Evolutionary conservation across 2,888 invertebrate species (phyloP).

Genomic region (Mactromeris polynyma): DNA sequence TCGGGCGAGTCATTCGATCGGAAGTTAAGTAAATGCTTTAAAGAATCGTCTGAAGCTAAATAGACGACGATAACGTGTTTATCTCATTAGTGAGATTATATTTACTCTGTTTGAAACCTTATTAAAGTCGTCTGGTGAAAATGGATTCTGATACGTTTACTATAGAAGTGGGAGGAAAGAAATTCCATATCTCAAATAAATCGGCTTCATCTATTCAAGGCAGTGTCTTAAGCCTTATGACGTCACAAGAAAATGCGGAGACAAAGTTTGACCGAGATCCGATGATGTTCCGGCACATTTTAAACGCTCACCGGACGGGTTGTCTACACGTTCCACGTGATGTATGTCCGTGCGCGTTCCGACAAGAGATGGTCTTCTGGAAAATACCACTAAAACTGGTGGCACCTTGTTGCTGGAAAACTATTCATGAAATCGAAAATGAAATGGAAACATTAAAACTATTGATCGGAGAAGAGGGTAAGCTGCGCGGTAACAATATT

Average conservation of each 20-base stretch:
- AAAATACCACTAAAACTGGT: conserved; percentile 13
- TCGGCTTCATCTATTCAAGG: neutral
- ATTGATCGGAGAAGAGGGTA: neutral
- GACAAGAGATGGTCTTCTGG: conserved; percentile 28
- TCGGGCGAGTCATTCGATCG: no score
- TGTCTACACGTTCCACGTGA: conserved; percentile 21
- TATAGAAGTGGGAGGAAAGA: neutral
- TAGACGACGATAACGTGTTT: no score
- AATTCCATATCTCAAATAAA: neutral
- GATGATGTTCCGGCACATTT: conserved; percentile 17
- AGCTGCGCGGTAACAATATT: neutral
- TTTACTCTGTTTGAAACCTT: no score
- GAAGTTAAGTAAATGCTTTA: no score
- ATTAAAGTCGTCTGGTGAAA: neutral
- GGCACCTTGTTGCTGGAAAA: conserved; percentile 36
- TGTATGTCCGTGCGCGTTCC: conserved; percentile 31
- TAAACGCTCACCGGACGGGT: conserved; percentile 18
- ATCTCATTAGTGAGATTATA: no score
- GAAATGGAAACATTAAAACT: conserved; percentile 20
- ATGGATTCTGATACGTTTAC: neutral
- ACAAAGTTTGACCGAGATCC: conserved; percentile 31
- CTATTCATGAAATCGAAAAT: conserved; percentile 13
- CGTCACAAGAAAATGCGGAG: neutral
- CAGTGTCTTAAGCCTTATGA: neutral
- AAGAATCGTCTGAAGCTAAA: no score